A percentile compares a stretch with the other conserved stretches of the same genome.
Evolutionary conservation across 2,888 invertebrate species (phyloP).

Genomic region (Coenonympha glycerion): DNA sequence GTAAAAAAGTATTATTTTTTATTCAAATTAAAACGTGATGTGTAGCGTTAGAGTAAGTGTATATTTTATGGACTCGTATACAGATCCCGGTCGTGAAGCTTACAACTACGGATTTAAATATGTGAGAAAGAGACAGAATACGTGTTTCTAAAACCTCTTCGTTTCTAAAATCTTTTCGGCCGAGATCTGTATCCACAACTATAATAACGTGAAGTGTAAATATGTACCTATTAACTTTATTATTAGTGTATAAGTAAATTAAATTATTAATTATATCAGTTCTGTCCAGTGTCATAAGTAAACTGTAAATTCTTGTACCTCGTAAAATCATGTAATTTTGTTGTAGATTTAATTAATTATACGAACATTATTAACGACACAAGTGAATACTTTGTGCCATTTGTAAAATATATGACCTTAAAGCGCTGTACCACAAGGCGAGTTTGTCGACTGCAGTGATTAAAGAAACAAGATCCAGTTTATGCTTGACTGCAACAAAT

Average conservation of each 20-base stretch:
- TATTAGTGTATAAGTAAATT: slow-evolving; percentile 27
- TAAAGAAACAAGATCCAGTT: too few relatives aligned
- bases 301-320: slow-evolving; percentile 23
- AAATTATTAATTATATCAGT: slow-evolving; percentile 34
- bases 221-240: slow-evolving; percentile 50
- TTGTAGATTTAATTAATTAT: slow-evolving; percentile 20
- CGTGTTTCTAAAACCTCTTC: too few relatives aligned
- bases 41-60: not conserved
- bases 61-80: not conserved
- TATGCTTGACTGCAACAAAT: too few relatives aligned
- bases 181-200: too few relatives aligned
- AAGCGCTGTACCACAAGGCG: slow-evolving; percentile 8
- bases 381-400: slow-evolving; percentile 70
- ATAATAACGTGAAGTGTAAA: slow-evolving; percentile 46
- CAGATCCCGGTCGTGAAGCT: too few relatives aligned
- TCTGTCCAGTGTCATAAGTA: slow-evolving; percentile 66
- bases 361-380: slow-evolving; percentile 46
- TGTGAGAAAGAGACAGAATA: too few relatives aligned
- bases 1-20: slow-evolving; percentile 27
- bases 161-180: too few relatives aligned
- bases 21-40: slow-evolving; percentile 7
- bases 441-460: too few relatives aligned
- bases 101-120: too few relatives aligned
- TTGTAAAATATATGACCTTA: slow-evolving; percentile 35
- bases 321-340: slow-evolving; percentile 15